A percentile compares a stretch with the other conserved stretches of the same genome.
Conservation (phyloP, 2,797 vertebrate genomes). For the Danio kyathit region DNA sequence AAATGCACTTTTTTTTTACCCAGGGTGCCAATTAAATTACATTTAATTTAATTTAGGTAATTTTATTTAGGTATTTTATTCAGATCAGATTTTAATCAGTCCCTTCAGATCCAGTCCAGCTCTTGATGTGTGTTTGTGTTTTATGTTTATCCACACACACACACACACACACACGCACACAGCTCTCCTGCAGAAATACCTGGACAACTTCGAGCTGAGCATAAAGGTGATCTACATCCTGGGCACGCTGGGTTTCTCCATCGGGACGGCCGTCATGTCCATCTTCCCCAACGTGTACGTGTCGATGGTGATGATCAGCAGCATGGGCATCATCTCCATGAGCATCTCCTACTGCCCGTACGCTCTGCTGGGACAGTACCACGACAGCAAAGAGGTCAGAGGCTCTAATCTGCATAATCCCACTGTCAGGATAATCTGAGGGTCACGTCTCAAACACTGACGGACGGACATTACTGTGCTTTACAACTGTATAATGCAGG, state of each 20-base stretch:
- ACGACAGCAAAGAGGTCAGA: conserved; percentile 85
- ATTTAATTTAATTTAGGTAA: too few relatives aligned
- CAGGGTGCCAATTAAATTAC: too few relatives aligned
- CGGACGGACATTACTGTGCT: too few relatives aligned
- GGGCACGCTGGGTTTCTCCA: conserved; percentile 92
- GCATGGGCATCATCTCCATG: conserved; percentile 89
- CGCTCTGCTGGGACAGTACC: conserved; percentile 87
- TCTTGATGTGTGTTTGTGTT: neutral
- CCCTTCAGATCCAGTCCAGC: neutral
- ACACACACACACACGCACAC: neutral
- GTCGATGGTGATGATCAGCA: conserved; percentile 89
- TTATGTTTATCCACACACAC: too few relatives aligned
- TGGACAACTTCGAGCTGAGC: conserved; percentile 96
- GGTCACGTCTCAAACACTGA: too few relatives aligned
- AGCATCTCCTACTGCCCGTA: conserved; percentile 91
- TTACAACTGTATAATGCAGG: neutral
- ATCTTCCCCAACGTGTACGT: conserved; percentile 87
- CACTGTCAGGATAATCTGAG: too few relatives aligned
- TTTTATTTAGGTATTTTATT: too few relatives aligned
- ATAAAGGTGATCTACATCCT: conserved; percentile 95
- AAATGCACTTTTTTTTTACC: too few relatives aligned
- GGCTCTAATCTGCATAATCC: neutral
- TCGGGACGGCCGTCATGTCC: conserved; percentile 89
- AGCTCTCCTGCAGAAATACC: conserved; percentile 96
- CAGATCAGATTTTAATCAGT: too few relatives aligned